phyloP scores from a whole-genome alignment of 2,888 invertebrate genomes.

The Thera britannica region DNA sequence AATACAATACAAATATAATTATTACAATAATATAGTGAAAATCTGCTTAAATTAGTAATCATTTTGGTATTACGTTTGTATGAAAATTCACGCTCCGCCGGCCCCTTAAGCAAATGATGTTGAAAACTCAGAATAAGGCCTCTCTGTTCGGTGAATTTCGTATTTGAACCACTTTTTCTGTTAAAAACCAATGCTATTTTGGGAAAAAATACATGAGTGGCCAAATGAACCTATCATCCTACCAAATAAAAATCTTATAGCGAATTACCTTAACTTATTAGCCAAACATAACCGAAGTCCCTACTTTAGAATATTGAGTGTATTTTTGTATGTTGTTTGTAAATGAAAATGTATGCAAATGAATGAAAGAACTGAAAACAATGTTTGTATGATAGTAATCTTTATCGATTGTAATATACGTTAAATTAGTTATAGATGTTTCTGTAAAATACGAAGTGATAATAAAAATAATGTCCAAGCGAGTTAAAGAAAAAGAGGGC shows the following conservation, averaged over 20 bases:
- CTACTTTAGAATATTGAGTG: conserved; percentile 40
- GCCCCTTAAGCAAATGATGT: no score
- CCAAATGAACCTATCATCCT: conserved; percentile 23
- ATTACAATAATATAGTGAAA: no score
- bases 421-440: conserved; percentile 32
- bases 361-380: conserved; percentile 32
- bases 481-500: conserved; percentile 25
- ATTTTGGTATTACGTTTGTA: no score
- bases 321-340: conserved; percentile 73
- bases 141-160: no score
- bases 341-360: conserved; percentile 44
- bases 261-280: conserved; percentile 16
- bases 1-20: no score
- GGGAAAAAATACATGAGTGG: conserved; percentile 4
- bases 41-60: no score
- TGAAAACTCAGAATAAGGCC: no score
- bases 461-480: conserved; percentile 19
- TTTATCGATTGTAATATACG: conserved; percentile 31
- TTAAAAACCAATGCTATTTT: conserved; percentile 10
- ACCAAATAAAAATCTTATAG: conserved; percentile 6
- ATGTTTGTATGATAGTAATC: conserved; percentile 29
- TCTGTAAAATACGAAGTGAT: conserved; percentile 29
- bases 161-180: neutral
- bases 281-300: conserved; percentile 34
- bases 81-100: no score